phyloP scores from a whole-genome alignment of 2,797 vertebrate genomes.

The Darevskia mixta region DNA sequence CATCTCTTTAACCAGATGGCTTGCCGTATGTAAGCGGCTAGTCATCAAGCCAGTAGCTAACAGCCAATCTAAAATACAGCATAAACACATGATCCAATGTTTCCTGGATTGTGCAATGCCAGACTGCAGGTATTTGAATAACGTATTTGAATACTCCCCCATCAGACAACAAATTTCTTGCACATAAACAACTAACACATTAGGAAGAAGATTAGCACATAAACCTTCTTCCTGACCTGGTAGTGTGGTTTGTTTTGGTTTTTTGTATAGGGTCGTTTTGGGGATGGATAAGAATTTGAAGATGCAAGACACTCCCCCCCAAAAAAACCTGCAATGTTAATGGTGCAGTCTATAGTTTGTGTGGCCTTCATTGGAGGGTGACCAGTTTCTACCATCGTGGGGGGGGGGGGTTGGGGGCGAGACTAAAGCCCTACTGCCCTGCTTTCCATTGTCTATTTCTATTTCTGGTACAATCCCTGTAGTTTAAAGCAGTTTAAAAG shows the following conservation, averaged over 20 bases:
- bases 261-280: background rate
- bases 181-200: background rate
- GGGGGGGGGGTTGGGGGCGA: background rate
- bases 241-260: background rate
- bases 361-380: background rate
- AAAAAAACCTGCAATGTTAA: background rate
- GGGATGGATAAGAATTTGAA: background rate
- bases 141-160: background rate
- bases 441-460: constrained; percentile 32
- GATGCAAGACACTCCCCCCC: background rate
- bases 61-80: background rate
- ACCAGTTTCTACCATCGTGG: background rate
- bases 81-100: background rate
- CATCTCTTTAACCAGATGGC: constrained; percentile 6
- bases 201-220: background rate
- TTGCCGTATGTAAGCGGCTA: background rate
- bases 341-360: background rate
- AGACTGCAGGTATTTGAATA: background rate
- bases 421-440: accelerated
- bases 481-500: constrained; percentile 27
- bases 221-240: background rate
- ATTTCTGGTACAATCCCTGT: constrained; percentile 31
- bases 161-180: background rate
- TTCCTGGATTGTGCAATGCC: background rate
- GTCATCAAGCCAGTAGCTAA: background rate